Evolutionary conservation across 2,888 invertebrate genomes (phyloP), one percentile per base, ranked within the genome.

Genomic region (Iphiclides podalirius): DNA sequence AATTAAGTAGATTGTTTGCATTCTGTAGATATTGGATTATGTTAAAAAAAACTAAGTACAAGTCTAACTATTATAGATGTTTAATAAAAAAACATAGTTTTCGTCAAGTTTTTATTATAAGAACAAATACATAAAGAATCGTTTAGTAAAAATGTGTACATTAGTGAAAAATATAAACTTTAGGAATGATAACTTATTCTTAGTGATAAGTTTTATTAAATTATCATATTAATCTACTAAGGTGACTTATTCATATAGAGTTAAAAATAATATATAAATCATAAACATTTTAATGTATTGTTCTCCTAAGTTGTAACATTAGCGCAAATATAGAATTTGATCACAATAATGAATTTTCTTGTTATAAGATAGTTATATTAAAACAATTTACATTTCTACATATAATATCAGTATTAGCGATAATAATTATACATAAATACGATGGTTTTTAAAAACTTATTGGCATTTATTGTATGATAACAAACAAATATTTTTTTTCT

Each of bases 101-200:
- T 45, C 28, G n/a, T 31, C n/a, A 6, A 15, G 11, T 46, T 54
- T 52, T 60, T 63, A 59, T 53, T 61, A 53, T 54, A 57, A 57
- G 49, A 57, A 54, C 39, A 49, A 61, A 60, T 59, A 56, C 59
- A 63, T 65, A 59, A 62, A 62, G 63, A 26, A 64, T 54, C 57
- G 53, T 51, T 46, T 62, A 64, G 67, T 77, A 76, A 68, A 78
- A 76, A 74, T 60, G 68, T 75, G 76, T 75, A 70, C 61, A 58
- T 61, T 64, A 61, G 63, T 70, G 66, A 67, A 69, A 67, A 68
- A 70, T 73, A 72, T 66, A 71, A 68, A 69, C 56, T 60, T 60
- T 59, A 6, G 13, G 16, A 56, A 59, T 39, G 34, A 26, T 34
- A 44, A 44, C 33, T 11, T 39, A 39, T 39, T 26, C 43, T 43